Percentiles rank a stretch among this genome's conserved stretches.
phyloP scores from a whole-genome alignment of 2,888 invertebrate species.

The Halictus quadricinctus region DNA sequence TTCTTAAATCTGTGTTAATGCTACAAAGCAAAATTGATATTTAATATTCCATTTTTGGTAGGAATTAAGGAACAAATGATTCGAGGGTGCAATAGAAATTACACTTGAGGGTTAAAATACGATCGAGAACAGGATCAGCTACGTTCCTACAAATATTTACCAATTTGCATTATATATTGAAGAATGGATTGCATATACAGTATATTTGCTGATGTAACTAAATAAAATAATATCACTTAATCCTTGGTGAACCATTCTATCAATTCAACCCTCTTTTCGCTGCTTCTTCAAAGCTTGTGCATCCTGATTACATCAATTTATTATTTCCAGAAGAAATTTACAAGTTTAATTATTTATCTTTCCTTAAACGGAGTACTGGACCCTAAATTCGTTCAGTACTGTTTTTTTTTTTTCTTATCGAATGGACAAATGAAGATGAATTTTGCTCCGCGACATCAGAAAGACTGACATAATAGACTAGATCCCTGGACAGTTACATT shows the following conservation, averaged over 20 bases:
- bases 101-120: not conserved
- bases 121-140: not conserved
- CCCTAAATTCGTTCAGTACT: not conserved
- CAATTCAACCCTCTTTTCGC: not conserved
- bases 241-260: too few relatives aligned
- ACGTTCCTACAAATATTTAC: not conserved
- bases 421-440: not conserved
- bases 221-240: too few relatives aligned
- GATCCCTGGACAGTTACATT: not conserved
- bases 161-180: too few relatives aligned
- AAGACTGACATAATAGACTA: not conserved
- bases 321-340: not conserved
- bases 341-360: not conserved
- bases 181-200: too few relatives aligned
- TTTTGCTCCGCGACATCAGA: not conserved
- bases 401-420: not conserved
- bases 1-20: too few relatives aligned
- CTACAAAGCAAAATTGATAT: not conserved
- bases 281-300: not conserved
- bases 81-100: not conserved
- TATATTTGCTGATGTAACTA: too few relatives aligned
- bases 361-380: too few relatives aligned
- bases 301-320: not conserved
- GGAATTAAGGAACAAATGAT: too few relatives aligned
- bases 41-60: not conserved